Conservation (phyloP, 2,113 vertebrate species). For the Cyphomyrus plagiostoma region DNA sequence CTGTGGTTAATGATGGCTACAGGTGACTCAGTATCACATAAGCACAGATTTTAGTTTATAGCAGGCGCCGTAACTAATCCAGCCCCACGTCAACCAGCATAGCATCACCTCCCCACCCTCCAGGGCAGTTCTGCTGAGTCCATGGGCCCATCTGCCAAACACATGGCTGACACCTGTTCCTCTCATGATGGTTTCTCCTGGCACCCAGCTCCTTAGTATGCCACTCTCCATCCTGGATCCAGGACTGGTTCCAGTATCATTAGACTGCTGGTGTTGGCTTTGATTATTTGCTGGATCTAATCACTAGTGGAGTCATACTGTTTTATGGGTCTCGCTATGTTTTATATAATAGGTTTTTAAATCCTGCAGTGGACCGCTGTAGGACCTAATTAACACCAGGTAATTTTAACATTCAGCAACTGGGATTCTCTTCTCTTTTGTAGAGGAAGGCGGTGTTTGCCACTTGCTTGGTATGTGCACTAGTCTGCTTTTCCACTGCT, state of each 20-base stretch:
- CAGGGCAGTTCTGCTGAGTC: conserved; percentile 33
- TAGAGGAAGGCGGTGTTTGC: background rate
- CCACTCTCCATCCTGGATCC: conserved; percentile 19
- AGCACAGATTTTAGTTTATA: background rate
- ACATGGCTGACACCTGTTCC: conserved; percentile 55
- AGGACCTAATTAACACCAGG: conserved; percentile 55
- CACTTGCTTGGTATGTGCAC: background rate
- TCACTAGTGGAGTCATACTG: conserved; percentile 38
- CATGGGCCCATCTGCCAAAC: conserved; percentile 56
- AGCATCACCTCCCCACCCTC: conserved; percentile 25
- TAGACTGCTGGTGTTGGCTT: conserved; percentile 34
- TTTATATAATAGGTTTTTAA: conserved; percentile 63
- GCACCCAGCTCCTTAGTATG: conserved; percentile 17
- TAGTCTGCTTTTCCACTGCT: background rate
- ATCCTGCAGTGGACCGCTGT: conserved; percentile 54
- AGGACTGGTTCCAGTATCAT: conserved; percentile 50
- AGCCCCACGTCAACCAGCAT: background rate
- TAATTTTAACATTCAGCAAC: conserved; percentile 37
- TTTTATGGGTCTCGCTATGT: conserved; percentile 58
- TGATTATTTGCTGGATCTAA: conserved; percentile 18
- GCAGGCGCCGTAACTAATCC: background rate
- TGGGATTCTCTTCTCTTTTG: background rate
- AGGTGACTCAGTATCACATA: background rate
- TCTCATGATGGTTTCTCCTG: conserved; percentile 21
- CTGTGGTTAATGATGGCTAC: background rate